Percentiles rank a stretch among this genome's conserved stretches.
These are phyloP conservation scores for Scelioninae gen. 2 DNA, from an alignment of 2,888 invertebrate species.

Conservation along the genomic window DNA sequence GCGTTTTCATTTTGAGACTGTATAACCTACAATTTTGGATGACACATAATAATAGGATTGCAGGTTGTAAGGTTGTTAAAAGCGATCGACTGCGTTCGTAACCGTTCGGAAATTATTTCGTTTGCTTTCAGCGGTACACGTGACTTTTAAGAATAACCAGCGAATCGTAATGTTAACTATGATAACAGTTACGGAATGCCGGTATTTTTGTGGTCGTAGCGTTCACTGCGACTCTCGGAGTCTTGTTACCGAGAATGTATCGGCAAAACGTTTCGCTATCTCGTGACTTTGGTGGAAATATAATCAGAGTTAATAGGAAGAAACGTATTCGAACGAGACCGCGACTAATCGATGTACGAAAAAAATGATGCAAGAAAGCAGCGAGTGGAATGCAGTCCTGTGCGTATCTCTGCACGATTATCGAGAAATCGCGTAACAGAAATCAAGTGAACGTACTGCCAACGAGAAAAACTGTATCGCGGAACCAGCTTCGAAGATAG, in stretches of 20 bases:
- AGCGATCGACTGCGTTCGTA: conserved; percentile 20
- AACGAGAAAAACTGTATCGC: conserved; percentile 7
- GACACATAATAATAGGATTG: no score
- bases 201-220: no score
- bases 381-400: conserved; percentile 41
- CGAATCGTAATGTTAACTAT: no score
- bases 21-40: no score
- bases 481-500: conserved; percentile 18
- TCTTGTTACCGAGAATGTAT: no score
- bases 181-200: no score
- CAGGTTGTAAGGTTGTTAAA: conserved; percentile 31
- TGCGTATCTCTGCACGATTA: conserved; percentile 36
- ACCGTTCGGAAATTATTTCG: conserved; percentile 37
- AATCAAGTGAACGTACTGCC: conserved; percentile 46
- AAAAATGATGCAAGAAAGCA: conserved; percentile 47
- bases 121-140: no score
- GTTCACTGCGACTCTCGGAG: no score
- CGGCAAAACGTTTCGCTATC: no score
- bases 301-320: conserved; percentile 68
- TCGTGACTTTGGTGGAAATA: conserved; percentile 62
- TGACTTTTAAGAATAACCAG: no score
- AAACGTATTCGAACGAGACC: conserved; percentile 68
- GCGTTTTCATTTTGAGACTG: no score
- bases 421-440: conserved; percentile 47
- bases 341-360: conserved; percentile 59